Conservation (phyloP, 2,888 invertebrate genomes). For the Baccha elongata region DNA sequence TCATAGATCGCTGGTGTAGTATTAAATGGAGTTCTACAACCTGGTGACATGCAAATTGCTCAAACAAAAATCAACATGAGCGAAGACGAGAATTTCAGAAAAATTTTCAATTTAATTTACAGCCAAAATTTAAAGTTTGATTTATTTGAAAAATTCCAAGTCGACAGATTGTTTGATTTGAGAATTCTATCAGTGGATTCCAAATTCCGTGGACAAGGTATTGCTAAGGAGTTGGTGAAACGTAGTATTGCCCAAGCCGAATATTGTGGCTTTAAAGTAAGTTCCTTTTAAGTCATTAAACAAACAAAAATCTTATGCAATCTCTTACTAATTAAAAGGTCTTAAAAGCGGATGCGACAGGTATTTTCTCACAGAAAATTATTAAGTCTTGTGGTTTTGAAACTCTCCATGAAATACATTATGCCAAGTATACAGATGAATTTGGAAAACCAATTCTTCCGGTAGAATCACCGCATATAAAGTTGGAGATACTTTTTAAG, state of each 20-base stretch:
- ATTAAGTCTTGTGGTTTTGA: constrained; percentile 87
- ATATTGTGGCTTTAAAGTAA: constrained; percentile 87
- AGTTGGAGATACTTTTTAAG: constrained; percentile 86
- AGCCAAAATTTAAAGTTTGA: constrained; percentile 87
- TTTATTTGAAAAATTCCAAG: constrained; percentile 86
- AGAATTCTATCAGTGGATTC: constrained; percentile 90
- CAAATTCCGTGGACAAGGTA: constrained; percentile 87
- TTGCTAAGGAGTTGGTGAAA: constrained; percentile 88
- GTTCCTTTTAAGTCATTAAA: too few relatives aligned
- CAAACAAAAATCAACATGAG: constrained; percentile 86
- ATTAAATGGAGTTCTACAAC: constrained; percentile 89
- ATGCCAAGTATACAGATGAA: constrained; percentile 87
- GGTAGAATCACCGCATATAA: constrained; percentile 86
- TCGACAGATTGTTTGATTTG: constrained; percentile 90
- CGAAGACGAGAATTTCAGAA: constrained; percentile 88
- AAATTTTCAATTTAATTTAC: constrained; percentile 90
- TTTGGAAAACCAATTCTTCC: constrained; percentile 85
- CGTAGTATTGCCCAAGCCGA: constrained; percentile 87
- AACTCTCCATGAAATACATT: constrained; percentile 86
- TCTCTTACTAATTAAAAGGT: constrained; percentile 82
- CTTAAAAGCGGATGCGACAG: constrained; percentile 92
- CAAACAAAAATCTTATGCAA: too few relatives aligned
- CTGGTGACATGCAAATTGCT: constrained; percentile 88
- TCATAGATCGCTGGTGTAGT: constrained; percentile 89
- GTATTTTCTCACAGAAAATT: constrained; percentile 90